Evolutionary conservation across 2,888 invertebrate species (phyloP).

Genomic region (Xanthorhoe designata): DNA sequence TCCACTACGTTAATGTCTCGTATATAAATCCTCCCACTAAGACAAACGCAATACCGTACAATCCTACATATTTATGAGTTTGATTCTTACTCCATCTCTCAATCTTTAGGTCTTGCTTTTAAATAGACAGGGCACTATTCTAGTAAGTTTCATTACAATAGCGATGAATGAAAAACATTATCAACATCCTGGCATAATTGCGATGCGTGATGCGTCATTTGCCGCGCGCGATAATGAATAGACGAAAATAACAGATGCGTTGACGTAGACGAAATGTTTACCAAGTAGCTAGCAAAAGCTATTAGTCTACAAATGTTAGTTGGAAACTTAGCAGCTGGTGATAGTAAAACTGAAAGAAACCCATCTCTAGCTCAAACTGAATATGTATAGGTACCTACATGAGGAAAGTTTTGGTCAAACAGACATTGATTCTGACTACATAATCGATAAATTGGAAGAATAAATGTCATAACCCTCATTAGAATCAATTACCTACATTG

Average conservation of each 20-base stretch:
- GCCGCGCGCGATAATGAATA: conserved; percentile 48
- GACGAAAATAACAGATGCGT: conserved; percentile 45
- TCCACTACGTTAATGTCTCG: conserved; percentile 19
- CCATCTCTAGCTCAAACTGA: background rate
- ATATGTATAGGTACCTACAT: background rate
- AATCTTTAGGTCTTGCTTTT: conserved; percentile 53
- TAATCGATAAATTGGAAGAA: background rate
- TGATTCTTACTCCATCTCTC: conserved; percentile 44
- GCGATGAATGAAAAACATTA: conserved; percentile 72
- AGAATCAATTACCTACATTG: background rate
- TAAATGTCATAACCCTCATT: background rate
- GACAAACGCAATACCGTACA: conserved; percentile 29
- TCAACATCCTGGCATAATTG: conserved; percentile 74
- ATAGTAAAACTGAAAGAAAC: background rate
- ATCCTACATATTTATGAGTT: conserved; percentile 44
- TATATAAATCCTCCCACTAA: conserved; percentile 23
- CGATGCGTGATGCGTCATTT: conserved; percentile 65
- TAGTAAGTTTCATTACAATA: conserved; percentile 54
- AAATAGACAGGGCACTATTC: conserved; percentile 60
- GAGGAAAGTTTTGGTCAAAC: background rate
- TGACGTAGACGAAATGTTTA: conserved; percentile 31
- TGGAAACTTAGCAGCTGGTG: no score
- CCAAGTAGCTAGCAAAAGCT: conserved; percentile 15
- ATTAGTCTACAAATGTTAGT: background rate
- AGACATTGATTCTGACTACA: background rate